Base-by-base conservation (phyloP, 2,888 invertebrate genomes). In the Gastracanthus pulcherrimus region DNA sequence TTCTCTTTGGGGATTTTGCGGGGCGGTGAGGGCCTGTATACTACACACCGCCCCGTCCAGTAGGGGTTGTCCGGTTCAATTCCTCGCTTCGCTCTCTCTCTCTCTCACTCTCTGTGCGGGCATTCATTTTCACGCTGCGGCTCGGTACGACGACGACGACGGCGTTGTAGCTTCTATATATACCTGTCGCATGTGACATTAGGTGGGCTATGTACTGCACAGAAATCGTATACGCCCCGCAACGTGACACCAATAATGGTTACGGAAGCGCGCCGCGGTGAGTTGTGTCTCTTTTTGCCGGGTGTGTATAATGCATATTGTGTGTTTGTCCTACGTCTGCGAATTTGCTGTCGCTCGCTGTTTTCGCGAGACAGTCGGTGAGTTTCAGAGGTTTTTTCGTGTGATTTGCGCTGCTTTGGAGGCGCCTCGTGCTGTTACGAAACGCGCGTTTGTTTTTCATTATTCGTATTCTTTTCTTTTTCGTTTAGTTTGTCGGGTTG, bases 191-290 rank as follows among this genome's bases (percentile, higher is more conserved):
- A 62, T 19, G n/a, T n/a, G n/a, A n/a, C n/a, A 23, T 29, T 34
- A 34, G 64, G 31, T 29, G 38, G 13, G 38, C 38, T 13, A 13
- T n/a, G 45, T 51, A 31, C 41, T 3, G 48, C 48, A n/a, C 45
- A 64, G 77, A 77, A 77, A 77, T 77, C 55, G 51, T 78, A 78
- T 72, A 72, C 48, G 55, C 38, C 31, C 34, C 36, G 71, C 72
- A 71, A 78, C 72, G 71, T 72, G 78, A 78, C 78, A 72, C 71
- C 78, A 34, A 78, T 69, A 78, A 72, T 72, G 64, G 26, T 51
- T 66, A 66, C 78, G 78, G 78, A 78, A 71, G 77, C 64, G 74
- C 26, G 9, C 9, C 55, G n/a, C n/a, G n/a, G n/a, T n/a, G n/a
- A n/a, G 29, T 34, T 26, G 13, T 29, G 29, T 16, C 29, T 5